Percentiles rank a stretch among this genome's conserved stretches.
Conservation (phyloP, 2,888 invertebrate genomes). For the Diadegma fenestrale region DNA sequence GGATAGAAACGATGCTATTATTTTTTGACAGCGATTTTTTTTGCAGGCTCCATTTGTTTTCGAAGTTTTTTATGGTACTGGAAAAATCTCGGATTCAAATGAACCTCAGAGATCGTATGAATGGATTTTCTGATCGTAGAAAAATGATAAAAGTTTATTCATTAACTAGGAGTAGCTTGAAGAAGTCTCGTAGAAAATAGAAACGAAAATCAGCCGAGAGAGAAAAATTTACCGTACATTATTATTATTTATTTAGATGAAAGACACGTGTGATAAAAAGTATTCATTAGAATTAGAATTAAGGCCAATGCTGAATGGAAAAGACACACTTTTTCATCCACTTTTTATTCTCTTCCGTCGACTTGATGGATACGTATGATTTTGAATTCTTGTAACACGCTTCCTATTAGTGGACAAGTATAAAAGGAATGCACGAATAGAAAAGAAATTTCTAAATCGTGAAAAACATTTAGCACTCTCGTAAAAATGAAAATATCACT, state of each 20-base stretch:
- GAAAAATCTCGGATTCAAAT: not conserved
- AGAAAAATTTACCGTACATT: not conserved
- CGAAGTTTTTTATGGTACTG: not conserved
- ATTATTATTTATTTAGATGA: constrained; percentile 62
- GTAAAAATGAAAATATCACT: constrained; percentile 34
- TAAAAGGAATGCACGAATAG: not conserved
- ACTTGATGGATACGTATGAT: not conserved
- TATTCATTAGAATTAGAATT: constrained; percentile 47
- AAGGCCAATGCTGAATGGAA: constrained; percentile 15
- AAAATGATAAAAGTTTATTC: not conserved
- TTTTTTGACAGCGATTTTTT: not conserved
- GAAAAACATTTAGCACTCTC: constrained; percentile 12
- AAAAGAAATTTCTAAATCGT: not conserved
- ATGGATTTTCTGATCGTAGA: constrained; percentile 8
- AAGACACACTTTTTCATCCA: not conserved
- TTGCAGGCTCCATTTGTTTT: not conserved
- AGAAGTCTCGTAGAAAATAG: not conserved
- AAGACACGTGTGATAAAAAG: constrained; percentile 67
- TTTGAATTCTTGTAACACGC: not conserved
- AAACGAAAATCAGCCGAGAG: not conserved
- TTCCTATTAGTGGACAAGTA: not conserved
- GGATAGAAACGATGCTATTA: not conserved
- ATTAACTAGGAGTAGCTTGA: not conserved
- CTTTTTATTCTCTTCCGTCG: constrained; percentile 27
- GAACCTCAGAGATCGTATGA: not conserved